Evolutionary conservation across 2,888 invertebrate species (phyloP).

Genomic region (Rotaria sp.): DNA sequence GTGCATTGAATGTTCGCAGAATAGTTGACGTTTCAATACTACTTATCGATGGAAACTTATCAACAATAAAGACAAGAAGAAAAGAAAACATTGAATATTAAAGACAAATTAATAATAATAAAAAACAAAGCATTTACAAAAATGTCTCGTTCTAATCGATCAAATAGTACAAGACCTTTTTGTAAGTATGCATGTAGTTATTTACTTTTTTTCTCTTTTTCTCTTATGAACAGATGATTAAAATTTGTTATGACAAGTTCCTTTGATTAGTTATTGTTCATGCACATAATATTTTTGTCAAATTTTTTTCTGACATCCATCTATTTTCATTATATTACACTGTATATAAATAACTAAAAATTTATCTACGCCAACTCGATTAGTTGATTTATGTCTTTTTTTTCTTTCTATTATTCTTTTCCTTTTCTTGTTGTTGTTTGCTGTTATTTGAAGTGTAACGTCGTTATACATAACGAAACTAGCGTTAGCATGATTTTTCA

Average conservation of each 20-base stretch:
- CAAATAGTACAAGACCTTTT: conserved; percentile 21
- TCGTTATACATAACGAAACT: neutral
- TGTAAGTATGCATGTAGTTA: neutral
- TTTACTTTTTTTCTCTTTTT: neutral
- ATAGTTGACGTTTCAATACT: neutral
- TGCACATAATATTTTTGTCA: neutral
- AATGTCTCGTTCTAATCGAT: neutral
- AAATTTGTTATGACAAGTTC: neutral
- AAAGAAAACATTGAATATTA: too few relatives aligned
- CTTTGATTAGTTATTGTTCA: neutral
- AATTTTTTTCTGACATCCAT: neutral
- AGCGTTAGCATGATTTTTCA: neutral
- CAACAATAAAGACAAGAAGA: neutral
- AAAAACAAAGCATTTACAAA: neutral
- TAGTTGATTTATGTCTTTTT: neutral
- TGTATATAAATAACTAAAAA: neutral
- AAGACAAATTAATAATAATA: neutral
- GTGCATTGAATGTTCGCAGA: neutral
- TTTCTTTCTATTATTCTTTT: too few relatives aligned
- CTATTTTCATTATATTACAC: neutral
- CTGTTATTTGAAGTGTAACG: neutral
- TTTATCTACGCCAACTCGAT: neutral
- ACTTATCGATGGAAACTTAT: neutral
- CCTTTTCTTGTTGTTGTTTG: neutral
- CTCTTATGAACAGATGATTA: neutral